phyloP scores from a whole-genome alignment of 2,888 invertebrate genomes.

The Xanthia icteritia region DNA sequence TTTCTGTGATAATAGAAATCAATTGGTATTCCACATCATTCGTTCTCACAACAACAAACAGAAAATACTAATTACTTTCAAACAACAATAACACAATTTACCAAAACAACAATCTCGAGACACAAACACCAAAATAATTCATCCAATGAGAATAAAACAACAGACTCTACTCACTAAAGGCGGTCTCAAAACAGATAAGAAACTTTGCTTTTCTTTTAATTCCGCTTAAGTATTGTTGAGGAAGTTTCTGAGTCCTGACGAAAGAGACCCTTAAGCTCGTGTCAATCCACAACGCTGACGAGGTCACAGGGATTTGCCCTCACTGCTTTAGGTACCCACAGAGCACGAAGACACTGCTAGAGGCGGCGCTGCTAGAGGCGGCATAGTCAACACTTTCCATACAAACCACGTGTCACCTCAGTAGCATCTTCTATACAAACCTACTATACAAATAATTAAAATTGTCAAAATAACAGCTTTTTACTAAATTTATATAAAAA shows the following conservation, averaged over 20 bases:
- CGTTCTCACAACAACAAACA: slow-evolving; percentile 8
- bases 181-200: slow-evolving; percentile 66
- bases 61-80: slow-evolving; percentile 33
- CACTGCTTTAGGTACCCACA: slow-evolving; percentile 25
- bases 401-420: neutral
- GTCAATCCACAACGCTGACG: slow-evolving; percentile 69
- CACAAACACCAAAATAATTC: slow-evolving; percentile 64
- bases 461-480: too few relatives aligned
- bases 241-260: slow-evolving; percentile 68
- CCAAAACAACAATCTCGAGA: slow-evolving; percentile 50
- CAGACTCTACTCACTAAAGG: slow-evolving; percentile 62
- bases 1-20: neutral
- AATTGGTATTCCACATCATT: neutral
- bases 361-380: neutral
- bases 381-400: neutral
- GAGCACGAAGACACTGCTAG: neutral
- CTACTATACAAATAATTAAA: too few relatives aligned
- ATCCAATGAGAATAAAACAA: slow-evolving; percentile 66
- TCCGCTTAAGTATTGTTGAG: slow-evolving; percentile 72
- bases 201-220: slow-evolving; percentile 75
- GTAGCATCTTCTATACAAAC: too few relatives aligned
- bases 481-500: too few relatives aligned
- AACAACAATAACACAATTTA: slow-evolving; percentile 50
- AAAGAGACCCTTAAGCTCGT: slow-evolving; percentile 67
- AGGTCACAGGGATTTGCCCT: slow-evolving; percentile 65